phyloP scores from a whole-genome alignment of 2,113 vertebrate species.

The Mesocricetus auratus region DNA sequence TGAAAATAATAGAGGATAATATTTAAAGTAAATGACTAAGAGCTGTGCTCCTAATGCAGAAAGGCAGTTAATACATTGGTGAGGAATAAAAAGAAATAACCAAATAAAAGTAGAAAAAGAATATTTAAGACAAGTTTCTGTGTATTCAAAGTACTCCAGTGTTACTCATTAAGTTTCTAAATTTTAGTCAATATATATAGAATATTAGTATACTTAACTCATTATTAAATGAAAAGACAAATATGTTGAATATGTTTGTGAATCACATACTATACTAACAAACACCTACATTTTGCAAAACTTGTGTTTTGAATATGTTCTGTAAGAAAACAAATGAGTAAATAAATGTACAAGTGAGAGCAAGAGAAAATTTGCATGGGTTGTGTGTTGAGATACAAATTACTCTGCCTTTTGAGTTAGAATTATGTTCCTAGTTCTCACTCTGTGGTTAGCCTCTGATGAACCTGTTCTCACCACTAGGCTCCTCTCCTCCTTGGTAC shows the following conservation, averaged over 20 bases:
- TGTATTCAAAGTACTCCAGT: background rate
- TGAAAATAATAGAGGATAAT: background rate
- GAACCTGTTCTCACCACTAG: background rate
- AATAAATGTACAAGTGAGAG: background rate
- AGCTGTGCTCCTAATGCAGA: background rate
- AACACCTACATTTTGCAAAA: background rate
- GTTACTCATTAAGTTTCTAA: background rate
- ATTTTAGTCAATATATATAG: background rate
- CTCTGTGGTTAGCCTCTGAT: background rate
- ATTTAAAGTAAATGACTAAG: background rate
- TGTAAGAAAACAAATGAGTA: background rate
- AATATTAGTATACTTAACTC: background rate
- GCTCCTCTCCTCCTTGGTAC: background rate
- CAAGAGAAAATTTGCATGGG: background rate
- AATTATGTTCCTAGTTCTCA: background rate
- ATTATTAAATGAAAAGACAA: background rate
- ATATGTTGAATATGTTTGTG: background rate
- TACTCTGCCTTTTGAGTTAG: background rate
- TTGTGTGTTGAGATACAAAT: background rate
- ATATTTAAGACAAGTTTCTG: background rate
- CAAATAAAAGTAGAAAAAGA: conserved; percentile 1
- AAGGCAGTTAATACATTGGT: background rate
- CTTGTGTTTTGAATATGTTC: background rate
- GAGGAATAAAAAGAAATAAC: background rate
- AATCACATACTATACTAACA: background rate